Base-by-base conservation (phyloP, 2,113 vertebrate species). In the Neolamprologus sp. region DNA sequence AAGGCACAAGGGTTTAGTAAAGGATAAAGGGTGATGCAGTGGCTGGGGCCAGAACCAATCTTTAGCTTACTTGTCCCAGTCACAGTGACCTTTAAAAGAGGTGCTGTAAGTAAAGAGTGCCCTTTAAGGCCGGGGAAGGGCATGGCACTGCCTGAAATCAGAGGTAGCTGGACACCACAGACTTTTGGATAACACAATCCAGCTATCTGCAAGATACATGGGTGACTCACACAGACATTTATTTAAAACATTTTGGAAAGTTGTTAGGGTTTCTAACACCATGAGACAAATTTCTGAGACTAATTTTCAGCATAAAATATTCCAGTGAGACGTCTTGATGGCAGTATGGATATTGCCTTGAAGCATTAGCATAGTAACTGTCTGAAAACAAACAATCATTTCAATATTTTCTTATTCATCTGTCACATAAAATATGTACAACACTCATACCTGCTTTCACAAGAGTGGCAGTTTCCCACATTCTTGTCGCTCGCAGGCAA, bases 341-440 rank as follows among this genome's bases (percentile, higher is more conserved):
- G 80, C 75, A 53, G 75, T 63, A 28, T 58, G 88, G 86, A 89
- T 88, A 85, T 85, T 82, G 85, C 89, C 91, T 88, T 45, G 85
- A 63, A 82, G 91, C 93, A 89, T 92, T 92, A 83, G 90, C 91
- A 81, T 84, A 68, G 90, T 88, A 89, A 88, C 91, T 91, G 90
- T 91, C 83, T 89, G 91, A 89, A 94, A 92, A 89, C 87, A 92
- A 93, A 93, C 92, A 81, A 90, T 93, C 55, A 87, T 93, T 94
- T 89, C 87, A 86, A 91, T 90, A 91, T 83, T 78, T 82, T 23
- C 89, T 90, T 87, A 87, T 95, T 91, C 91, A 86, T 93, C 94
- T 93, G 94, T 96, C 94, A 95, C 88, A 93, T 92, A 89, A 93
- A 94, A 94, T 93, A 88, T 92, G 93, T 81, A 28, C n/a, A 92